Conservation (phyloP, 2,113 vertebrate genomes). For the Galeopterus variegatus region DNA sequence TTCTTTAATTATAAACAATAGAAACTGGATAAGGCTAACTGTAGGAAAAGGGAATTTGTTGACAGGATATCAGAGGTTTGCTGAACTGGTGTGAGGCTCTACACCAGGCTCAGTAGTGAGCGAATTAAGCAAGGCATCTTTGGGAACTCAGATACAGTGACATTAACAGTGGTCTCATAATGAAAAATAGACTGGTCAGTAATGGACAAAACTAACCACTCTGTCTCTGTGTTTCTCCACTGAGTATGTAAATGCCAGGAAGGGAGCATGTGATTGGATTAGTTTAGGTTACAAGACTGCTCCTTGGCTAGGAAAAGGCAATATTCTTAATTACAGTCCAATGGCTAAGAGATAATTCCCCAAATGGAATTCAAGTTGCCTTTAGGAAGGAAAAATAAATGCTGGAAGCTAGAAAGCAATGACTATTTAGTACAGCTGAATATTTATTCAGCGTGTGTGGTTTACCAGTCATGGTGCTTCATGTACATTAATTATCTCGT, state of each 20-base stretch:
- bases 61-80: not conserved
- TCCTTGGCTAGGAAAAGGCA: not conserved
- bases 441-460: not conserved
- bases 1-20: not conserved
- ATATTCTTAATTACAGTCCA: not conserved
- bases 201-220: not conserved
- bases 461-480: not conserved
- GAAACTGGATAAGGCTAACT: not conserved
- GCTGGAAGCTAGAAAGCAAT: not conserved
- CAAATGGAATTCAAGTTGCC: not conserved
- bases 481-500: not conserved
- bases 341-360: not conserved
- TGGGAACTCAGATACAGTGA: not conserved
- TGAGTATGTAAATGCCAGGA: not conserved
- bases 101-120: not conserved
- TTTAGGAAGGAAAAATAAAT: not conserved
- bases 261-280: not conserved
- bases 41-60: not conserved
- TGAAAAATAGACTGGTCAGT: not conserved
- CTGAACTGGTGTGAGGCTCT: not conserved
- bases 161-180: not conserved
- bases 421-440: not conserved
- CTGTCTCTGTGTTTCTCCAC: not conserved
- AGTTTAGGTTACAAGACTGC: not conserved
- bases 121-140: not conserved